phyloP scores from a whole-genome alignment of 2,888 invertebrate genomes.

The Oscheius sp. region DNA sequence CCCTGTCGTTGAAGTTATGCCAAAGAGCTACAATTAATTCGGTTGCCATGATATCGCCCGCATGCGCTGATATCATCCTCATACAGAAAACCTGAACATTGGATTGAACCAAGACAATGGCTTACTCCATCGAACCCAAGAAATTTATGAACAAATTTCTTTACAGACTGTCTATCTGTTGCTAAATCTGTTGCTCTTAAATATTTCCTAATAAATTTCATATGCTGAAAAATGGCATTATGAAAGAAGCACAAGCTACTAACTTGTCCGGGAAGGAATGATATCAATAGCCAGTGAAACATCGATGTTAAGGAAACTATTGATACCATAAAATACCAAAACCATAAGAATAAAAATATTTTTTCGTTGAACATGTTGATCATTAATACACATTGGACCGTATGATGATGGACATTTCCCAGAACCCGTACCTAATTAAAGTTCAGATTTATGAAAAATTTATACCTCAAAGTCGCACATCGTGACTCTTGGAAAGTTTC shows the following conservation, averaged over 20 bases:
- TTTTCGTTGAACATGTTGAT: conserved; percentile 69
- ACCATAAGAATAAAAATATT: conserved; percentile 70
- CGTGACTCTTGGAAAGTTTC: conserved; percentile 71
- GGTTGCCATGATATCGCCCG: conserved; percentile 71
- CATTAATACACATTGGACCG: conserved; percentile 71
- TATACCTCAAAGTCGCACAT: conserved; percentile 71
- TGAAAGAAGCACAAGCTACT: background rate
- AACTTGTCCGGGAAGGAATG: conserved; percentile 70
- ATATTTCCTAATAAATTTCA: conserved; percentile 70
- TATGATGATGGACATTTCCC: conserved; percentile 71
- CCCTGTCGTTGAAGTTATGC: conserved; percentile 71
- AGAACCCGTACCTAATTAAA: conserved; percentile 71
- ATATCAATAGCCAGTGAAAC: conserved; percentile 70
- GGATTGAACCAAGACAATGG: no score
- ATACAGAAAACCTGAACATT: conserved; percentile 68
- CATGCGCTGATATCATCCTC: conserved; percentile 71
- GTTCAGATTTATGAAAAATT: no score
- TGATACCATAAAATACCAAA: conserved; percentile 71
- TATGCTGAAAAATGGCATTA: conserved; percentile 60
- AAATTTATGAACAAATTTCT: conserved; percentile 71
- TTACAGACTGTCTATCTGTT: conserved; percentile 70
- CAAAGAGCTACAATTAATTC: conserved; percentile 69
- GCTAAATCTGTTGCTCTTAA: conserved; percentile 70
- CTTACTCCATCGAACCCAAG: conserved; percentile 67
- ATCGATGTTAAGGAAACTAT: conserved; percentile 68